Conservation (phyloP, 2,797 vertebrate genomes). For the Saxicola maurus region DNA sequence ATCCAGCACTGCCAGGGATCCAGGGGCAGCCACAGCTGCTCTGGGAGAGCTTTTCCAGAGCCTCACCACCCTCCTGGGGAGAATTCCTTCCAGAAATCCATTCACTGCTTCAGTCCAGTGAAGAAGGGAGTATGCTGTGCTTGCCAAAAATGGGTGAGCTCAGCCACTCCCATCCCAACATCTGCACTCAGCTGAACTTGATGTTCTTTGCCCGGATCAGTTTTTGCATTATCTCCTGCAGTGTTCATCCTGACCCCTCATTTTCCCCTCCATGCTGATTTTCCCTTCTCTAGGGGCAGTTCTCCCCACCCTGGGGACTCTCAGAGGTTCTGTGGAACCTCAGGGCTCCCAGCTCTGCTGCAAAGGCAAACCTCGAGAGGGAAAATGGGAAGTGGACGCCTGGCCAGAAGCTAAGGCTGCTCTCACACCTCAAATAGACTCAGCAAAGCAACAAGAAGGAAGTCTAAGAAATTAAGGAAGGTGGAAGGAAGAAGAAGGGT, state of each 20-base stretch:
- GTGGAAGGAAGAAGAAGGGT: constrained; percentile 60
- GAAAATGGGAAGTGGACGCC: constrained; percentile 48
- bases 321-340: not conserved
- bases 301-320: not conserved
- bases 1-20: not conserved
- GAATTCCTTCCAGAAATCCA: not conserved
- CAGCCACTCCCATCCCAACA: not conserved
- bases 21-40: not conserved
- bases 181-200: not conserved
- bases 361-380: constrained; percentile 7
- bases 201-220: not conserved
- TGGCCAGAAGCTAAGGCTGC: not conserved
- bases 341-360: not conserved
- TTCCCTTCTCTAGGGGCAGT: not conserved
- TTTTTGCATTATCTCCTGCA: not conserved
- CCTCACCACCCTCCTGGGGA: not conserved
- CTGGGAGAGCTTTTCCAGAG: not conserved
- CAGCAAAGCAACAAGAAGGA: constrained; percentile 40
- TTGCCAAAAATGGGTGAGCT: not conserved
- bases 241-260: not conserved
- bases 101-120: not conserved
- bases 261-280: not conserved
- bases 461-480: constrained; percentile 59
- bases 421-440: constrained; percentile 28
- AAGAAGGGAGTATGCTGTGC: not conserved